Evolutionary conservation across 1,140 invertebrate genomes (phyloP).

Genomic region (Dendrolimus punctatus): DNA sequence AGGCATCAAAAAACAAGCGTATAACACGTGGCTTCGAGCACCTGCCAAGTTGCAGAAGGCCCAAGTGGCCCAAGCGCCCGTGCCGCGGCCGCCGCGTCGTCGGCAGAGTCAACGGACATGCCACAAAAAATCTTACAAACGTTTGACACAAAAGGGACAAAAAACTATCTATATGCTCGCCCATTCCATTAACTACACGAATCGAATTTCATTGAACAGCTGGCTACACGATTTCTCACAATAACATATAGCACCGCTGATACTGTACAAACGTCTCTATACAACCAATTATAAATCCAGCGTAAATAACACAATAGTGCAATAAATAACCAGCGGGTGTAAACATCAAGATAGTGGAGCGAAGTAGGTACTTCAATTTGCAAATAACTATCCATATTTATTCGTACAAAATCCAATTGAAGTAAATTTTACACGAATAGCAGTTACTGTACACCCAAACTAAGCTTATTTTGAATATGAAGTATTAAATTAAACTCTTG

Average conservation of each 20-base stretch:
- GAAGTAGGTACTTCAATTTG: not conserved
- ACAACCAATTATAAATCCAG: conserved; percentile 4
- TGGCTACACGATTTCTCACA: conserved; percentile 33
- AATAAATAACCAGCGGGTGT: conserved; percentile 6
- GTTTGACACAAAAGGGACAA: not conserved
- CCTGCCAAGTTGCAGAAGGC: conserved; percentile 2
- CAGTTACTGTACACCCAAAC: no score
- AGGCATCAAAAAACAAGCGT: conserved; percentile 4
- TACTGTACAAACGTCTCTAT: conserved; percentile 26
- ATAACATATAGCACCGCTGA: conserved; percentile 24
- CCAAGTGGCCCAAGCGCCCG: conserved; percentile 9
- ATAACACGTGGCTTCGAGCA: conserved; percentile 10
- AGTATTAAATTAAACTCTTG: no score
- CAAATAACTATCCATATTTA: not conserved
- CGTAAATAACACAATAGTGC: conserved; percentile 3
- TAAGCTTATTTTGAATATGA: no score
- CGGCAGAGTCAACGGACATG: conserved; percentile 12
- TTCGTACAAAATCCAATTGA: not conserved
- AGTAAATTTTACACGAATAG: no score
- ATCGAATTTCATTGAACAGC: conserved; percentile 61
- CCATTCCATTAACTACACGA: conserved; percentile 53
- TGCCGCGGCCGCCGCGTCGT: conserved; percentile 5
- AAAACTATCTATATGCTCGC: no score
- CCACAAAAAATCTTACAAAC: conserved; percentile 31
- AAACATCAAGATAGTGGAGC: conserved; percentile 2